phyloP scores from a whole-genome alignment of 2,113 vertebrate species.

The Spermophilus dauricus region DNA sequence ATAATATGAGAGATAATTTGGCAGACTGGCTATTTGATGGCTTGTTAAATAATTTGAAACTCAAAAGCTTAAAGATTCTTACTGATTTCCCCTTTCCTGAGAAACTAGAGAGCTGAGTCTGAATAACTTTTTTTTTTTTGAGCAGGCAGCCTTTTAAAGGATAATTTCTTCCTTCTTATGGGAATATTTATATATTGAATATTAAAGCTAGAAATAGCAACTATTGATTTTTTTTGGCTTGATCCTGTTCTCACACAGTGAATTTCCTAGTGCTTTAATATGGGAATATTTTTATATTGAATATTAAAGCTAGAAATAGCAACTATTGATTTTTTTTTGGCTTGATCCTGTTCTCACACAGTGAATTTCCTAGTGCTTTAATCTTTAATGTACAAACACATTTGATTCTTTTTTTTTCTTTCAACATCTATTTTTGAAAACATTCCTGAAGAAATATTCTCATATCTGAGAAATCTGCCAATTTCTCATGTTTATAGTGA shows the following conservation, averaged over 20 bases:
- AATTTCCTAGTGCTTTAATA: too few relatives aligned
- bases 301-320: conserved; percentile 56
- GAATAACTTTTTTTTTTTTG: conserved; percentile 47
- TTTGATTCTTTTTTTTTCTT: conserved; percentile 50
- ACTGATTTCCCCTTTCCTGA: conserved; percentile 78
- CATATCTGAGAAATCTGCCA: background rate
- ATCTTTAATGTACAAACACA: conserved; percentile 44
- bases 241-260: conserved; percentile 24
- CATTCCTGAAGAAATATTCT: conserved; percentile 11
- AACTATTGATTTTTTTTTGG: conserved; percentile 9
- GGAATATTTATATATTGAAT: conserved; percentile 38
- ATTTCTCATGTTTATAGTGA: background rate
- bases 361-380: conserved; percentile 52
- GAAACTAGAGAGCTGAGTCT: conserved; percentile 18
- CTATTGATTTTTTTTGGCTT: conserved; percentile 23
- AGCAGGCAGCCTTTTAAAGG: background rate
- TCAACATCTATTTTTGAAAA: conserved; percentile 53
- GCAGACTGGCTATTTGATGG: background rate
- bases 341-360: conserved; percentile 38
- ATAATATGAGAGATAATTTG: conserved; percentile 54
- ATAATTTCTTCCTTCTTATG: background rate
- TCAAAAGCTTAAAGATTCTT: conserved; percentile 36
- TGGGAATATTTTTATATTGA: conserved; percentile 35
- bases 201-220: conserved; percentile 56
- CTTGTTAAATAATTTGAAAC: conserved; percentile 69